Percentiles rank a stretch among this genome's conserved stretches.
Conservation (phyloP, 1,140 invertebrate species). For the Drosophila rufa region DNA sequence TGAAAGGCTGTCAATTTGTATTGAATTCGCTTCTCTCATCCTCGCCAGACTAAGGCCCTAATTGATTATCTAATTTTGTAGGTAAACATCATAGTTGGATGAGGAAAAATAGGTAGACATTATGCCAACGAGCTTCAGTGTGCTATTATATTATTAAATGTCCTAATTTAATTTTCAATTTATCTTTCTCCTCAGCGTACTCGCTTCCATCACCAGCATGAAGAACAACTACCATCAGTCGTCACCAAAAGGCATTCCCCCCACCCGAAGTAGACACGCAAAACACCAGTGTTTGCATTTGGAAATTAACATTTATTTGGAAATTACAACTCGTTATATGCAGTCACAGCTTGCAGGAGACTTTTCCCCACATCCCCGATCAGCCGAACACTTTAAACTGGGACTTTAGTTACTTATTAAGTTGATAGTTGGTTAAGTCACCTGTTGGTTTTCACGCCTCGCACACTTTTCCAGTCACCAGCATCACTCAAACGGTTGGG, state of each 20-base stretch:
- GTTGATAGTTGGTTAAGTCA: conserved; percentile 36
- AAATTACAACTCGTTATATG: conserved; percentile 68
- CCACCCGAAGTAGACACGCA: conserved; percentile 27
- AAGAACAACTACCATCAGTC: conserved; percentile 39
- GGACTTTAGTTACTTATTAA: conserved; percentile 80
- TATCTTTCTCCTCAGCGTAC: conserved; percentile 19
- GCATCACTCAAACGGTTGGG: conserved; percentile 33
- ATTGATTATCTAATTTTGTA: not conserved
- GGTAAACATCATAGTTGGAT: not conserved
- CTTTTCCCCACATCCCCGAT: conserved; percentile 5
- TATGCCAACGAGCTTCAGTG: not conserved
- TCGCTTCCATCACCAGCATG: conserved; percentile 28
- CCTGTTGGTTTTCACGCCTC: conserved; percentile 45
- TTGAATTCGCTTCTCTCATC: not conserved
- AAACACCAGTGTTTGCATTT: conserved; percentile 61
- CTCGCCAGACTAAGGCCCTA: not conserved
- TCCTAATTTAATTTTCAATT: not conserved
- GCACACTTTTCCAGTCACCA: conserved; percentile 32
- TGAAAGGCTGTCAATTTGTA: not conserved
- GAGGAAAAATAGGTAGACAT: not conserved
- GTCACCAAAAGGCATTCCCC: conserved; percentile 73
- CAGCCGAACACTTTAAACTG: conserved; percentile 54
- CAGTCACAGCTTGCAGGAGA: conserved; percentile 60
- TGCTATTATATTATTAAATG: conserved; percentile 5
- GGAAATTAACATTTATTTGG: conserved; percentile 54